Conservation (phyloP, 2,113 vertebrate species). For the Microcebus griseorufus region DNA sequence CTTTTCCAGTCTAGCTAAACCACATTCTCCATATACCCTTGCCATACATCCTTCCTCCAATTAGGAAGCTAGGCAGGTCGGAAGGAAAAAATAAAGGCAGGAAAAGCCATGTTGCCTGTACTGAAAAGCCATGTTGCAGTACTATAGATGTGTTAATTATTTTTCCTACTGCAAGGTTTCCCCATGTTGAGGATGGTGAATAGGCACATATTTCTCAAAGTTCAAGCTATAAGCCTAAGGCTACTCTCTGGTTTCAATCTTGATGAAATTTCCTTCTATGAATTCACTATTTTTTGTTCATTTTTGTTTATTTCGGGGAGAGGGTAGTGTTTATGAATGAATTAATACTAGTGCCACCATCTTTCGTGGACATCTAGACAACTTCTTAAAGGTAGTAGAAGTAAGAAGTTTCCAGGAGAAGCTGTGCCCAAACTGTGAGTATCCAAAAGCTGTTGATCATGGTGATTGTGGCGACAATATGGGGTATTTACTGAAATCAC, state of each 20-base stretch:
- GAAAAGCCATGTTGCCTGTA: neutral
- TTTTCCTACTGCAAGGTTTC: neutral
- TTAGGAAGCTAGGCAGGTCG: neutral
- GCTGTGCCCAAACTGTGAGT: neutral
- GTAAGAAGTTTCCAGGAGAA: neutral
- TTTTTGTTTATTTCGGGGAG: constrained; percentile 21
- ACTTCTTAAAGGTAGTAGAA: neutral
- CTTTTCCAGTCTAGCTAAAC: neutral
- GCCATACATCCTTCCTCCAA: neutral
- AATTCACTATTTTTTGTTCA: neutral
- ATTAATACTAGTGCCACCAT: neutral
- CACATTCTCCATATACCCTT: neutral
- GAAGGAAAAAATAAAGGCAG: neutral
- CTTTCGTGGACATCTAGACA: neutral
- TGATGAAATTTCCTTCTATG: neutral
- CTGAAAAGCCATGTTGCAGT: neutral
- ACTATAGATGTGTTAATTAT: neutral
- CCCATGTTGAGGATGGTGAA: neutral
- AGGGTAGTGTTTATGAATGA: neutral
- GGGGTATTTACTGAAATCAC: neutral
- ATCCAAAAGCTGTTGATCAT: neutral
- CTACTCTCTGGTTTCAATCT: neutral
- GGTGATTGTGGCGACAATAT: neutral
- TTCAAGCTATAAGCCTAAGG: neutral
- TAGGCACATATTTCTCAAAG: neutral